A percentile compares a stretch with the other conserved stretches of the same genome.
Conservation (phyloP, 2,797 vertebrate species). For the Anas flavirostris region DNA sequence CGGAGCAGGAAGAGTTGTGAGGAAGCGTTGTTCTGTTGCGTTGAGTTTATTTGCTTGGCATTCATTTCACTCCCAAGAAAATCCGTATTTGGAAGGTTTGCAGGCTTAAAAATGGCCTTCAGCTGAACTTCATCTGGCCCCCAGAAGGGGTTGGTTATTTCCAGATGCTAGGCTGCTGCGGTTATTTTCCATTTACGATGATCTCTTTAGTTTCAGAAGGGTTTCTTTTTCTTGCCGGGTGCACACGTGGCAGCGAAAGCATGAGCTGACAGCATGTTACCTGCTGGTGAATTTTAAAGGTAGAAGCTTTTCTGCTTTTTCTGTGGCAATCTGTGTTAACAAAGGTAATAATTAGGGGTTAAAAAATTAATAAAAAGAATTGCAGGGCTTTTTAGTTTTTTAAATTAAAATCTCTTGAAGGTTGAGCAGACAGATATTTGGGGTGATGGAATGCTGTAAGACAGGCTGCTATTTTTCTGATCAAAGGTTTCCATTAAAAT, state of each 20-base stretch:
- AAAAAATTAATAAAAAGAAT: accelerated
- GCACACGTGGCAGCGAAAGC: not conserved
- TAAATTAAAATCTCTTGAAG: not conserved
- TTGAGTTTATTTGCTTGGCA: not conserved
- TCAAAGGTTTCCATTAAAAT: not conserved
- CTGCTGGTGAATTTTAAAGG: not conserved
- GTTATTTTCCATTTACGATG: not conserved
- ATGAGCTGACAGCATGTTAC: not conserved
- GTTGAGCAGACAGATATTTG: not conserved
- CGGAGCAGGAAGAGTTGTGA: not conserved
- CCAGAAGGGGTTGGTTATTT: not conserved
- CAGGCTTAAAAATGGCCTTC: not conserved
- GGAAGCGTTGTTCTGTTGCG: accelerated
- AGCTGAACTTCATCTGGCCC: accelerated
- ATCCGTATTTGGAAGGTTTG: not conserved
- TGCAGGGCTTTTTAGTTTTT: not conserved
- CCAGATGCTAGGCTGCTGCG: not conserved
- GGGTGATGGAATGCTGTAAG: not conserved
- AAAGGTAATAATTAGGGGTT: not conserved
- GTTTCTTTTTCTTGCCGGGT: not conserved
- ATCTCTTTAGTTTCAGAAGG: not conserved
- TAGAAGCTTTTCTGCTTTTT: not conserved
- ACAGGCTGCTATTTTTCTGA: not conserved
- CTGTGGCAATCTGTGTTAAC: accelerated
- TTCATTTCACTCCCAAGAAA: not conserved